Conservation (phyloP, 2,113 vertebrate genomes). For the Cyprinodon tularosa region DNA sequence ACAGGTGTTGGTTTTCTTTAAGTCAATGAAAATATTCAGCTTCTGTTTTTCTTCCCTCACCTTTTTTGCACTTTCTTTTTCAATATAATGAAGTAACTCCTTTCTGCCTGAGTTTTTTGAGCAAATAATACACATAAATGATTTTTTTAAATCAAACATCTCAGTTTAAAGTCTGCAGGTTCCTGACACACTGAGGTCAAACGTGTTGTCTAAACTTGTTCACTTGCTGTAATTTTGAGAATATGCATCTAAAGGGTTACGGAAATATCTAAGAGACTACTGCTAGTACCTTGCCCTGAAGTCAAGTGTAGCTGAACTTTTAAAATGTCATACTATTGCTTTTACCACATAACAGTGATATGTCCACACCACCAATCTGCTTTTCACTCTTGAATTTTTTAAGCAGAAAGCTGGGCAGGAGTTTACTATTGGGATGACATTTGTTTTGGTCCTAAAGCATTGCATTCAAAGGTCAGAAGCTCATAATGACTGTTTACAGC, state of each 20-base stretch:
- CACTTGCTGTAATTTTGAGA: not conserved
- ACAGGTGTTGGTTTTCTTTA: constrained; percentile 16
- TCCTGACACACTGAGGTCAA: constrained; percentile 13
- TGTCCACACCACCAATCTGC: constrained; percentile 16
- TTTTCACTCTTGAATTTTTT: constrained; percentile 11
- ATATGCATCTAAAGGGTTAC: constrained; percentile 16
- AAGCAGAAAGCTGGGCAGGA: constrained; percentile 10
- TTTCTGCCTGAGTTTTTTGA: not conserved
- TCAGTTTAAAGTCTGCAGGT: constrained; percentile 11
- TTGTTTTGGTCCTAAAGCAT: constrained; percentile 68
- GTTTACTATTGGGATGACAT: constrained; percentile 64
- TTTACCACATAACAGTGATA: constrained; percentile 16
- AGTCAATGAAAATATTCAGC: constrained; percentile 5
- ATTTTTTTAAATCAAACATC: constrained; percentile 11
- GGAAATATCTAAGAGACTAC: not conserved
- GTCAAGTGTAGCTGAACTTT: constrained; percentile 22
- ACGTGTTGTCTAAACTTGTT: constrained; percentile 2
- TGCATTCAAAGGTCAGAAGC: constrained; percentile 69
- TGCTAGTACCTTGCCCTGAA: constrained; percentile 9
- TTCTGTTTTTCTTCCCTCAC: constrained; percentile 1
- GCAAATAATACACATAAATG: constrained; percentile 7
- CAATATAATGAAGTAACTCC: not conserved
- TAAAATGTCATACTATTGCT: constrained; percentile 37
- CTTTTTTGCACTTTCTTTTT: constrained; percentile 11
- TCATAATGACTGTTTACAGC: constrained; percentile 71